Evolutionary conservation across 2,797 vertebrate genomes (phyloP).

Genomic region (Clarias laeviceps): DNA sequence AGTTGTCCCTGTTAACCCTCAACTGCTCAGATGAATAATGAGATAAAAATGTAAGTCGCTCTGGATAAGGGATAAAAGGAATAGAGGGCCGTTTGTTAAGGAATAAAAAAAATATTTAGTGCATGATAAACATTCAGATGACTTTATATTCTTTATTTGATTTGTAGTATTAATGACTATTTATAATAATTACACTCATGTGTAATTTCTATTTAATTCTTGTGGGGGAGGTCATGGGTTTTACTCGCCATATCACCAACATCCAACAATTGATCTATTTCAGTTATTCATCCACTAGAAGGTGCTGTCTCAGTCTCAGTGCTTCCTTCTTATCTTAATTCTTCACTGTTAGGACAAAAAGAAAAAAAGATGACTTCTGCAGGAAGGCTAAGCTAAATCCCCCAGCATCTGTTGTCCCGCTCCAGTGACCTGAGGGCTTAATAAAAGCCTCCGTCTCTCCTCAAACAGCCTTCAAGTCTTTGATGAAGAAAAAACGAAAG

Average conservation of each 20-base stretch:
- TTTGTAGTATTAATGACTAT: background rate
- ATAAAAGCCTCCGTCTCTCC: constrained; percentile 8
- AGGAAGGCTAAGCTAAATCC: constrained; percentile 22
- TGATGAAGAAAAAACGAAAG: background rate
- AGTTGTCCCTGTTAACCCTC: no score
- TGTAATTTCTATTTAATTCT: no score
- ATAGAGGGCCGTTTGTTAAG: no score
- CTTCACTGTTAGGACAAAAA: constrained; percentile 2
- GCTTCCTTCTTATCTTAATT: background rate
- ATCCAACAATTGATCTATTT: background rate
- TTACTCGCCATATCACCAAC: no score
- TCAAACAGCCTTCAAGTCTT: background rate
- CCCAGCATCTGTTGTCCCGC: background rate
- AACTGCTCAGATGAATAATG: no score
- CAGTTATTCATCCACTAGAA: constrained; percentile 42
- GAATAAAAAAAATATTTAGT: background rate
- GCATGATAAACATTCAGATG: background rate
- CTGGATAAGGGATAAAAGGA: no score
- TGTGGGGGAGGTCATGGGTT: background rate
- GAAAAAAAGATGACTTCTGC: constrained; percentile 44
- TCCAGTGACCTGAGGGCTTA: constrained; percentile 33
- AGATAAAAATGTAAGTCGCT: no score
- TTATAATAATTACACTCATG: background rate
- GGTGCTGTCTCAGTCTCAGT: constrained; percentile 31
- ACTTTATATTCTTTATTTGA: background rate